These are phyloP conservation scores for Microchirus variegatus DNA, from an alignment of 2,797 vertebrate species.

Conservation along the genomic window DNA sequence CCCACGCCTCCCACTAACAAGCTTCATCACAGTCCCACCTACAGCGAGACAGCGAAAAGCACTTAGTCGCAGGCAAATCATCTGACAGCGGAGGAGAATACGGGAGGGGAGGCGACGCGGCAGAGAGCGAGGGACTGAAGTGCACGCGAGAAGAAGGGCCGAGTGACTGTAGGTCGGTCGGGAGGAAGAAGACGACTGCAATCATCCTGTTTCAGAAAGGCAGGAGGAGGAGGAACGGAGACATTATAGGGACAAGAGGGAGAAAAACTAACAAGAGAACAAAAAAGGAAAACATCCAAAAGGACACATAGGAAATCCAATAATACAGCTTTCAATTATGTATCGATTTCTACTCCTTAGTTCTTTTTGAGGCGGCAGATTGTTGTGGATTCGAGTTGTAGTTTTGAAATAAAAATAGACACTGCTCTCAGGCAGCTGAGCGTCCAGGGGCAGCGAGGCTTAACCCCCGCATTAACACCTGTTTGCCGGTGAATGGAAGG, in stretches of 20 bases:
- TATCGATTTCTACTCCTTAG: not conserved
- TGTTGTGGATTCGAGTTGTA: not conserved
- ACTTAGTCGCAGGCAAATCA: constrained; percentile 73
- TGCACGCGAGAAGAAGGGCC: constrained; percentile 19
- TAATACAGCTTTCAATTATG: constrained; percentile 1
- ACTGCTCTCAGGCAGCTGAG: constrained; percentile 23
- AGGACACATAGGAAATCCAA: constrained; percentile 2
- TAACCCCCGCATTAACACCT: constrained; percentile 60
- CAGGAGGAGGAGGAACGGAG: constrained; percentile 10
- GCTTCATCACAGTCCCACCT: constrained; percentile 80
- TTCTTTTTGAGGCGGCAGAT: not conserved
- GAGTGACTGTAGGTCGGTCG: constrained; percentile 21
- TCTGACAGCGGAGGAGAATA: constrained; percentile 60
- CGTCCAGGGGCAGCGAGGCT: constrained; percentile 24
- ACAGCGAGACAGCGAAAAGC: constrained; percentile 79
- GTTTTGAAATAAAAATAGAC: constrained; percentile 17
- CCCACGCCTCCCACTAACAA: constrained; percentile 73
- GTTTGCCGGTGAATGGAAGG: constrained; percentile 59
- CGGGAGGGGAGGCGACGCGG: constrained; percentile 23
- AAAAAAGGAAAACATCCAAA: not conserved
- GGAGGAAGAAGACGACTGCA: constrained; percentile 5
- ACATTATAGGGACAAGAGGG: constrained; percentile 15
- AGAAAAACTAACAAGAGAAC: not conserved
- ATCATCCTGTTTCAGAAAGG: constrained; percentile 27
- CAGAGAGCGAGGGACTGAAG: constrained; percentile 12